Conservation (phyloP, 2,797 vertebrate species). For the Pitangus sulphuratus region DNA sequence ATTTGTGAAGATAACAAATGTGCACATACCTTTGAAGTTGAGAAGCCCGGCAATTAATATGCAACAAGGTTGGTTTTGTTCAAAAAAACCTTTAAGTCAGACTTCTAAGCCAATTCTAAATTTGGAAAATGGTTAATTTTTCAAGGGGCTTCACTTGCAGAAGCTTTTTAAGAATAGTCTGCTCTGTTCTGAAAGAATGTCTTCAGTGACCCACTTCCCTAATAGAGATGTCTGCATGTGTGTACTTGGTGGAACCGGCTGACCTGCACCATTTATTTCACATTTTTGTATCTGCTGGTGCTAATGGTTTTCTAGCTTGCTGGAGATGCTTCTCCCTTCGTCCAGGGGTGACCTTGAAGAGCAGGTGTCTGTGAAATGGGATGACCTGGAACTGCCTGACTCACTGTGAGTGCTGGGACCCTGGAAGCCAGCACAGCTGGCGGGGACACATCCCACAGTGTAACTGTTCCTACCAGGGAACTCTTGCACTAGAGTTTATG, state of each 20-base stretch:
- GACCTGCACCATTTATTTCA: neutral
- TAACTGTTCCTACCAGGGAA: neutral
- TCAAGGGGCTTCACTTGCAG: neutral
- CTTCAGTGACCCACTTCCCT: rapidly evolving
- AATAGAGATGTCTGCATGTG: neutral
- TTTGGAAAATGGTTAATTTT: neutral
- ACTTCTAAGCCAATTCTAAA: neutral
- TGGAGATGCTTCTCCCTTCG: neutral
- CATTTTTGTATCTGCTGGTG: neutral
- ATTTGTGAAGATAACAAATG: neutral
- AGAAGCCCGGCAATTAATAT: neutral
- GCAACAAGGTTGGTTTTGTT: neutral
- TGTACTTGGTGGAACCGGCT: neutral
- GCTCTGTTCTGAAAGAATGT: neutral
- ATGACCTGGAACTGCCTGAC: neutral
- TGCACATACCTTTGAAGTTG: neutral
- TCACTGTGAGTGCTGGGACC: neutral
- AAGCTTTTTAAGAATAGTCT: neutral
- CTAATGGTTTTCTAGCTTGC: neutral
- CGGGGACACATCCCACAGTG: neutral
- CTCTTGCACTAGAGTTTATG: neutral
- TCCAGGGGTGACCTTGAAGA: neutral
- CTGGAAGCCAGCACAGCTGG: no score
- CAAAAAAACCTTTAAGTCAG: neutral
- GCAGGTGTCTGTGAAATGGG: neutral